Conservation (phyloP, 1,140 invertebrate genomes). For the Pectinophora gossypiella region DNA sequence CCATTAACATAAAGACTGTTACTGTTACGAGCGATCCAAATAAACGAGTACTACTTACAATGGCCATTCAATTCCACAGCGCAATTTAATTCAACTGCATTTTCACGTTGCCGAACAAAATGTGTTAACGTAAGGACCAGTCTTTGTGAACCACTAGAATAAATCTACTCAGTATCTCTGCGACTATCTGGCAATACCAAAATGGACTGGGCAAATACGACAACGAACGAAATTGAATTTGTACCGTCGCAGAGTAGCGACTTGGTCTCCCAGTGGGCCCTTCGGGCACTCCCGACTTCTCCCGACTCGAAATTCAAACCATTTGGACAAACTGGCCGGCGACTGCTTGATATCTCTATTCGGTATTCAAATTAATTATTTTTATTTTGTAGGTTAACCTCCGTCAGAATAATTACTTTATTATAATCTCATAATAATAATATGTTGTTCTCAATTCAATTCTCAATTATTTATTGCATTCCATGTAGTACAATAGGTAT, state of each 20-base stretch:
- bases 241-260: constrained; percentile 31
- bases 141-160: constrained; percentile 16
- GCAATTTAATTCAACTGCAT: background rate
- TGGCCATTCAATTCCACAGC: too few relatives aligned
- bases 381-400: too few relatives aligned
- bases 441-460: too few relatives aligned
- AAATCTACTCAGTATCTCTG: constrained; percentile 35
- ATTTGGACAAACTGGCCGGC: constrained; percentile 9
- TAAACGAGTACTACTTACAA: too few relatives aligned
- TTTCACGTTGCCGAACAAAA: constrained; percentile 11
- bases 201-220: constrained; percentile 49
- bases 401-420: too few relatives aligned
- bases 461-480: too few relatives aligned
- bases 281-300: constrained; percentile 16
- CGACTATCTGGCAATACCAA: constrained; percentile 42
- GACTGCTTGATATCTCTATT: constrained; percentile 5
- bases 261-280: constrained; percentile 27
- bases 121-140: constrained; percentile 13
- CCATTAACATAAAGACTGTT: too few relatives aligned
- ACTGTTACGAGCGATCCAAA: too few relatives aligned
- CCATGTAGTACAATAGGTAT: too few relatives aligned
- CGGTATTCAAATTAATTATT: constrained; percentile 11
- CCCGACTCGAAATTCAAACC: constrained; percentile 14
- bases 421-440: too few relatives aligned
- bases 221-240: constrained; percentile 55